phyloP scores from a whole-genome alignment of 2,888 invertebrate species.

The Leptothorax acervorum region DNA sequence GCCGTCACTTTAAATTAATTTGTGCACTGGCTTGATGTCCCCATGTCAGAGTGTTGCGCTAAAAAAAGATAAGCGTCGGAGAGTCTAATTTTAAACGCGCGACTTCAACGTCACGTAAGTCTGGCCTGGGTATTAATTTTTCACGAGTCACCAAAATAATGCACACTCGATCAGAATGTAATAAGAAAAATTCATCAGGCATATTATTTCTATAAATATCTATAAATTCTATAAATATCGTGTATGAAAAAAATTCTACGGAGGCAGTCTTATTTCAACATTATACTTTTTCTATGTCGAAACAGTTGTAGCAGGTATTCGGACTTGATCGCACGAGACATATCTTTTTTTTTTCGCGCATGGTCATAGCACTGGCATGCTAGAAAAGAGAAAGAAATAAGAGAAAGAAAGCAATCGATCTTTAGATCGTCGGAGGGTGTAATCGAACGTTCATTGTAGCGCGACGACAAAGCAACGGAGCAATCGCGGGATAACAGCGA shows the following conservation, averaged over 20 bases:
- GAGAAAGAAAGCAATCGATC: not conserved
- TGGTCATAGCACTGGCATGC: not conserved
- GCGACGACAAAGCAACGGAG: conserved; percentile 34
- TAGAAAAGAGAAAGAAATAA: not conserved
- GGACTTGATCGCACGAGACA: not conserved
- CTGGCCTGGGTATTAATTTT: conserved; percentile 14
- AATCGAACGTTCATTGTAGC: conserved; percentile 37
- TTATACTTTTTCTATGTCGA: not conserved
- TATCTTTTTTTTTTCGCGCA: not conserved
- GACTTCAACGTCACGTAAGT: conserved; percentile 29
- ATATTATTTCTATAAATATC: not conserved
- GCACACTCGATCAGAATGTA: not conserved
- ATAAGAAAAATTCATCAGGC: not conserved
- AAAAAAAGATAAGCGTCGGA: not conserved
- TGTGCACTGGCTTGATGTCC: conserved; percentile 33
- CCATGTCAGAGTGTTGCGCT: conserved; percentile 15
- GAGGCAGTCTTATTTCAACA: not conserved
- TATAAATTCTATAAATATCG: not conserved
- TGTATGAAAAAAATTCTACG: too few relatives aligned
- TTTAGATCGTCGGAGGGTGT: not conserved
- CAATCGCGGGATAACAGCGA: conserved; percentile 31
- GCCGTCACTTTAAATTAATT: conserved; percentile 49
- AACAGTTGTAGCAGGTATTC: not conserved
- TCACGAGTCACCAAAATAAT: not conserved
- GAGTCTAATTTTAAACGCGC: conserved; percentile 46